Evolutionary conservation across 2,113 vertebrate species (phyloP).

Genomic region (Macroglossus sobrinus): DNA sequence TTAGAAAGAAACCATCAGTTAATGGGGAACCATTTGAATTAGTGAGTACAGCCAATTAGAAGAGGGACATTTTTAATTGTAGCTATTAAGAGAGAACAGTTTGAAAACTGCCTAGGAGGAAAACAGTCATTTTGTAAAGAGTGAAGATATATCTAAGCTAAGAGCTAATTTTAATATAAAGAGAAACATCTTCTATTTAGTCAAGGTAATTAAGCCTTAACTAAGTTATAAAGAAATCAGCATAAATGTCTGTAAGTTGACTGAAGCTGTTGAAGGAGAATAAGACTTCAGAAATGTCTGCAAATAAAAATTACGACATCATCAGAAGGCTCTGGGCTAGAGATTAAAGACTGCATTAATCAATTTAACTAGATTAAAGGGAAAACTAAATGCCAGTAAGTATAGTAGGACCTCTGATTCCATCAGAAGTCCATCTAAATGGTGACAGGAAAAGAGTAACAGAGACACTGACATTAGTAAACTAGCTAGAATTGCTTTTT

Average conservation of each 20-base stretch:
- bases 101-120: constrained; percentile 45
- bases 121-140: constrained; percentile 48
- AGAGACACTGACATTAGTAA: not conserved
- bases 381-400: not conserved
- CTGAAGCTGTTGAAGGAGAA: constrained; percentile 21
- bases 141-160: constrained; percentile 12
- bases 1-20: not conserved
- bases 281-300: constrained; percentile 34
- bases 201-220: constrained; percentile 52
- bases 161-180: constrained; percentile 53
- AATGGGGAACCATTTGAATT: not conserved
- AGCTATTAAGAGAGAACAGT: constrained; percentile 45
- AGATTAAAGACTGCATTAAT: constrained; percentile 53
- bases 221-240: constrained; percentile 51
- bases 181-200: constrained; percentile 37
- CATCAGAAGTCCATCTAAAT: not conserved
- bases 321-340: constrained; percentile 24
- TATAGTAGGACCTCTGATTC: not conserved
- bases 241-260: constrained; percentile 38
- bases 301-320: constrained; percentile 47
- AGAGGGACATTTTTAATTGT: constrained; percentile 11
- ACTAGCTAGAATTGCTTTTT: not conserved
- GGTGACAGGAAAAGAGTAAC: not conserved
- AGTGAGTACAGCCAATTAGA: constrained; percentile 4
- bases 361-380: constrained; percentile 51